Percentiles rank a stretch among this genome's conserved stretches.
Evolutionary conservation across 2,797 vertebrate genomes (phyloP).

Genomic region (Pseudochromis fuscus): DNA sequence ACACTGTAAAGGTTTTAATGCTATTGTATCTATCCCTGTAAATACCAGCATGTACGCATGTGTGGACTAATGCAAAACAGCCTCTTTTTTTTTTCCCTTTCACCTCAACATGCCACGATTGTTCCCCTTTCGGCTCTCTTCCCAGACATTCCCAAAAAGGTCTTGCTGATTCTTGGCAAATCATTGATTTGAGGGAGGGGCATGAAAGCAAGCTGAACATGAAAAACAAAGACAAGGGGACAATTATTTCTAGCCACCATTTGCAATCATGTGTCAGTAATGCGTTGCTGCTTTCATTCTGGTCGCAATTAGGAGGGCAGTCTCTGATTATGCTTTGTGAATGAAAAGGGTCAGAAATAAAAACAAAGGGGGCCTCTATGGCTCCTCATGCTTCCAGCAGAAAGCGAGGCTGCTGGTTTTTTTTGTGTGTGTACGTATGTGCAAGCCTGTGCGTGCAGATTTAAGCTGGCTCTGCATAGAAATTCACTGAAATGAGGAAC

Average conservation of each 20-base stretch:
- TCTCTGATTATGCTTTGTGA: slow-evolving; percentile 55
- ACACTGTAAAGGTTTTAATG: slow-evolving; percentile 2
- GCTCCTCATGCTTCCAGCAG: slow-evolving; percentile 32
- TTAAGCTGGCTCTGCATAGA: slow-evolving; percentile 1
- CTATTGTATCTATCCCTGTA: not conserved
- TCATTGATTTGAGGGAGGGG: slow-evolving; percentile 36
- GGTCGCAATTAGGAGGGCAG: slow-evolving; percentile 70
- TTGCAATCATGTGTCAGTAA: slow-evolving; percentile 74
- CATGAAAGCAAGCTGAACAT: slow-evolving; percentile 39
- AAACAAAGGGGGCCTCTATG: slow-evolving; percentile 49
- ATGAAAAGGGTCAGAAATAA: slow-evolving; percentile 62
- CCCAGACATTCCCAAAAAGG: slow-evolving; percentile 61
- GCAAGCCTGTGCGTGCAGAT: slow-evolving; percentile 1
- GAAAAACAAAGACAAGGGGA: slow-evolving; percentile 65
- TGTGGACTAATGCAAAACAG: slow-evolving; percentile 32
- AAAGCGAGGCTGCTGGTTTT: slow-evolving; percentile 27
- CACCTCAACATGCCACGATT: slow-evolving; percentile 37
- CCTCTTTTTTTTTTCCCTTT: slow-evolving; percentile 32
- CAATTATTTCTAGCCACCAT: slow-evolving; percentile 69
- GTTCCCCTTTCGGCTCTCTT: slow-evolving; percentile 41
- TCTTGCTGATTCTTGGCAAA: slow-evolving; percentile 57
- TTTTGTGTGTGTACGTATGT: slow-evolving; percentile 33
- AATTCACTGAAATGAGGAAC: not conserved
- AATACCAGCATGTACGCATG: slow-evolving; percentile 5
- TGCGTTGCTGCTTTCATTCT: slow-evolving; percentile 65